phyloP scores from a whole-genome alignment of 2,888 invertebrate genomes.

The Tryphoninae sp. region DNA sequence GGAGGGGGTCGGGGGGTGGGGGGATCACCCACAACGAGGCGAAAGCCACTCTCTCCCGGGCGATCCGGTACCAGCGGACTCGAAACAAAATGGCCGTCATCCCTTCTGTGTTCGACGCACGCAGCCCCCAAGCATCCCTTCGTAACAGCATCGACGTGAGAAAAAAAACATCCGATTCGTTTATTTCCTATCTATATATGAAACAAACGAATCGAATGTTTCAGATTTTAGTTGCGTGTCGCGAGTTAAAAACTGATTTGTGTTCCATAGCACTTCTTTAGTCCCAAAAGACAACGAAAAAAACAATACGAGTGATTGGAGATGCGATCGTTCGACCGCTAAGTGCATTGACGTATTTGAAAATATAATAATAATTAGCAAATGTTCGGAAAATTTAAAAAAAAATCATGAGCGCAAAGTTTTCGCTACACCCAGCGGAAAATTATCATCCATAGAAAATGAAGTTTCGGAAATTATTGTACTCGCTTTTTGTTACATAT shows the following conservation, averaged over 20 bases:
- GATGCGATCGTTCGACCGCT: neutral
- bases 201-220: neutral
- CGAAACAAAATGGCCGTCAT: slow-evolving; percentile 61
- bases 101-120: slow-evolving; percentile 51
- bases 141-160: neutral
- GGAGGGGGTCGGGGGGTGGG: neutral
- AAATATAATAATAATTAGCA: neutral
- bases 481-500: no score
- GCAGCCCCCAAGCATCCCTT: slow-evolving; percentile 30
- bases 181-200: no score
- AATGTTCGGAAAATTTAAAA: neutral
- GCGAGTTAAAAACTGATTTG: neutral
- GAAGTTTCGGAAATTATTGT: no score
- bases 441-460: no score
- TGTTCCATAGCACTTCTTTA: neutral
- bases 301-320: neutral
- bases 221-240: no score
- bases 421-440: no score
- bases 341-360: neutral
- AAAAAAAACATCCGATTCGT: no score
- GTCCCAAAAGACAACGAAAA: neutral
- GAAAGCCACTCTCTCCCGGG: slow-evolving; percentile 52
- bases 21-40: slow-evolving; percentile 42
- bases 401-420: neutral
- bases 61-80: slow-evolving; percentile 56